phyloP scores from a whole-genome alignment of 1,140 invertebrate genomes.

The Samia ricini region DNA sequence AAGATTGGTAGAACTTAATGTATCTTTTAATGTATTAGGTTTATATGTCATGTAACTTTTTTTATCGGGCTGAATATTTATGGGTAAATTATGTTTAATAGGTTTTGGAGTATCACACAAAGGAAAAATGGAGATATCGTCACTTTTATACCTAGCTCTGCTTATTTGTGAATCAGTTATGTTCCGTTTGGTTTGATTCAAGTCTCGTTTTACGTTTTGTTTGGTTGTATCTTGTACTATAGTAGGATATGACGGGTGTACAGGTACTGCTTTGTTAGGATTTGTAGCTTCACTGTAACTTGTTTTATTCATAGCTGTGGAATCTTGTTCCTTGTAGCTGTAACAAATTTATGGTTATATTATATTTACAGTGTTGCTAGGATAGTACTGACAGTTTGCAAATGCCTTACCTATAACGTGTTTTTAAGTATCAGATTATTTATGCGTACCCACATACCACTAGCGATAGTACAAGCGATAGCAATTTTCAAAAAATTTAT shows the following conservation, averaged over 20 bases:
- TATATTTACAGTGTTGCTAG: too few relatives aligned
- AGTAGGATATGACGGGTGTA: neutral
- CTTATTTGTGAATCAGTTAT: neutral
- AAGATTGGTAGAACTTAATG: neutral
- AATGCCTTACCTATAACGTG: too few relatives aligned
- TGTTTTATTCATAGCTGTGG: neutral
- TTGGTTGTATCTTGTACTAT: neutral
- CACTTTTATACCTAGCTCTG: neutral
- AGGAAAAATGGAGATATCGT: neutral
- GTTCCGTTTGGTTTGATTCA: neutral
- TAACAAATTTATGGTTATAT: neutral
- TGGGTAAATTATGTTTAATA: slow-evolving; percentile 6
- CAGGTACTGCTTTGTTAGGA: neutral
- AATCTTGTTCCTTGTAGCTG: neutral
- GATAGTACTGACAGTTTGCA: too few relatives aligned
- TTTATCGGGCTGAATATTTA: neutral
- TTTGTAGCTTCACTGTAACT: neutral
- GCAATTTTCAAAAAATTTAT: too few relatives aligned
- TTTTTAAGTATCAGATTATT: too few relatives aligned
- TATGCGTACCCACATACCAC: too few relatives aligned
- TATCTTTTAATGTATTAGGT: neutral
- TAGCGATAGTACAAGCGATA: too few relatives aligned
- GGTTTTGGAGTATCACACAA: neutral
- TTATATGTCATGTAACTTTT: neutral
- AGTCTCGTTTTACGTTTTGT: neutral